Base-by-base conservation (phyloP, 1,140 invertebrate species). In the Glomeris maerens region DNA sequence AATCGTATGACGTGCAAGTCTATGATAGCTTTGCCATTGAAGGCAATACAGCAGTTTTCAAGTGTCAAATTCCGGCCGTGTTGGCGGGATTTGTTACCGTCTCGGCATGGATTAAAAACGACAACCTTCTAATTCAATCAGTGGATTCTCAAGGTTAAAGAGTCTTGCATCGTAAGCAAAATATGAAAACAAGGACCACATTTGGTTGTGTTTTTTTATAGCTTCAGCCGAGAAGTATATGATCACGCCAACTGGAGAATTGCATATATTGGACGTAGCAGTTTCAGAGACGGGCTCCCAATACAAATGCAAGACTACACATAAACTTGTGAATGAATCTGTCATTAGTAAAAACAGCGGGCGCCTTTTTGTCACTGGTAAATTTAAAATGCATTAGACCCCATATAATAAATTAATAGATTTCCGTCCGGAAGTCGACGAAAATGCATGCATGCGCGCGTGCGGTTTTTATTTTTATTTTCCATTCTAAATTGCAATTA, bases 41-140 rank as follows among this genome's bases (percentile, higher is more conserved):
- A 47, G 87, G 87, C 28, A 92, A 91, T 68, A 67, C 64, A 42
- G 88, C 85, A 25, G 82, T 92, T 57, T 87, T 93, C 67, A 87
- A 86, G 65, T 92, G 88, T 69, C 83, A 87, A 66, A 82, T 91
- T 52, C 84, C 85, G n/a, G 84, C 82, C 20, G 88, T 87, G 69
- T 83, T 89, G 45, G 78, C 78, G 44, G 84, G 89, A 70, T 82
- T 87, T 67, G 78, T 89, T 52, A 78, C 83, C 56, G 78, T 89
- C 52, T 73, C 78, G 47, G 81, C 81, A 62, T 89, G 85, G 84
- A 76, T 82, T 45, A 81, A 80, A 66, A 77, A 83, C 58, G 83
- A 86, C 69, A 82, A 74, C 52, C 76, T 83, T 66, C 85, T 82
- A 65, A 81, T 88, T 59, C 81, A 84, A 61, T 81, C 40, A 21